phyloP scores from a whole-genome alignment of 2,113 vertebrate genomes.

The Oostethus manadensis region DNA sequence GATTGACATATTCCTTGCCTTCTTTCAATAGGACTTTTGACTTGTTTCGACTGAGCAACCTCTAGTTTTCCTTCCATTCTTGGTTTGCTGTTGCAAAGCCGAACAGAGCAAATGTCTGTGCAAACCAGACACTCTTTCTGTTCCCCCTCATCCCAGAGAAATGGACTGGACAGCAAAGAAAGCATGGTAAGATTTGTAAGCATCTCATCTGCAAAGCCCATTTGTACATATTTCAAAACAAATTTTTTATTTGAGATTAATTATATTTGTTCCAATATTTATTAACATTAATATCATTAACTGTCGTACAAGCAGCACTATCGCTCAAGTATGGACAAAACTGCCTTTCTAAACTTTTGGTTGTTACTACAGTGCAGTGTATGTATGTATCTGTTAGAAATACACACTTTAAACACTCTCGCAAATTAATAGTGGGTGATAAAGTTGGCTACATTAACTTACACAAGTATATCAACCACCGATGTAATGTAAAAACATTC shows the following conservation, averaged over 20 bases:
- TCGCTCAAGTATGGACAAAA: no score
- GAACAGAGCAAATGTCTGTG: slow-evolving; percentile 42
- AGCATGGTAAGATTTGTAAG: slow-evolving; percentile 53
- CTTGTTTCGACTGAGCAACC: slow-evolving; percentile 38
- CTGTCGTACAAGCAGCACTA: no score
- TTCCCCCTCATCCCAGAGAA: slow-evolving; percentile 25
- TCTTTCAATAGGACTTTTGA: slow-evolving; percentile 55
- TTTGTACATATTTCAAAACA: slow-evolving; percentile 28
- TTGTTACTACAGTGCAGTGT: no score
- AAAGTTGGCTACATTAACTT: no score
- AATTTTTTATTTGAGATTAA: slow-evolving; percentile 1
- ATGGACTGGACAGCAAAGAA: slow-evolving; percentile 18
- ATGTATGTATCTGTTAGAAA: no score
- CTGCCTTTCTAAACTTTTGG: no score
- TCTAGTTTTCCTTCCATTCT: slow-evolving; percentile 49
- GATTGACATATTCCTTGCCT: slow-evolving; percentile 62
- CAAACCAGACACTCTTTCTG: slow-evolving; percentile 24
- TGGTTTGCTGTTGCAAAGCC: slow-evolving; percentile 40
- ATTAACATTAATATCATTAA: no score
- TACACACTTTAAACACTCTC: no score
- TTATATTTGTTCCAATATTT: background rate
- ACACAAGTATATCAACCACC: no score
- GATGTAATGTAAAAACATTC: no score
- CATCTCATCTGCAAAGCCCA: slow-evolving; percentile 28
- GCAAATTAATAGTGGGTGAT: no score